Evolutionary conservation across 2,113 vertebrate genomes (phyloP), one percentile per base, ranked within the genome.

Genomic region (Recurvirostra avosetta): DNA sequence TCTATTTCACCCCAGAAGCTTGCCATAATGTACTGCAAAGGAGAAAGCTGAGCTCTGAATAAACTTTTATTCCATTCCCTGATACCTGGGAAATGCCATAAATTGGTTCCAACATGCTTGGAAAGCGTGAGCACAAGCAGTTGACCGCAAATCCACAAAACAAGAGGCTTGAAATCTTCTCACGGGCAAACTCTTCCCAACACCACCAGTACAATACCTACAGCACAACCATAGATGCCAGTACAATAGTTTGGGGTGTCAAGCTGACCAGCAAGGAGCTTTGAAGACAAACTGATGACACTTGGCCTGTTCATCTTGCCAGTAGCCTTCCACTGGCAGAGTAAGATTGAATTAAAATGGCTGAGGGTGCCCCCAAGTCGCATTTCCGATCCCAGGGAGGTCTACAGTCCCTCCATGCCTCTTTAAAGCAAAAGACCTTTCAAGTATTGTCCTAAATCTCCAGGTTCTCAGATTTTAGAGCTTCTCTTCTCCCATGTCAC

Each of bases 21-120:
- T 36, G 47, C 15, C 21, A 17, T 1, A 11, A 11, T 15, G 23
- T 8, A 27, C 40, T 61, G 34, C 40, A 50, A 8, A 47, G 34
- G 21, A 47, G 14, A 41, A 66, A 38, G 20, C 17, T 55, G 16
- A 79, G 43, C 52, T 88, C 74, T 50, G 66, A 40, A 13, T 38
- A n/a, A 4, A 10, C 13, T 63, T 52, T 38, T 38, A 43, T 47
- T 56, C 41, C 43, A 5, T 43, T 77, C 22, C 27, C 32, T 43
- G 20, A 10, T 7, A 5, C 59, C 68, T 41, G 19, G 38, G 25
- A 61, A 52, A 14, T 6, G 21, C 58, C 55, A 3, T 3, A 58
- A 43, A 30, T 59, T 53, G 1, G 32, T 53, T 40, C 66, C 25
- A 25, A 1, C 1, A 13, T 5, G 40, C 14, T 4, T 6, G 1